Evolutionary conservation across 2,888 invertebrate genomes (phyloP), one percentile per base, ranked within the genome.

Genomic region (Brachyptera putata): DNA sequence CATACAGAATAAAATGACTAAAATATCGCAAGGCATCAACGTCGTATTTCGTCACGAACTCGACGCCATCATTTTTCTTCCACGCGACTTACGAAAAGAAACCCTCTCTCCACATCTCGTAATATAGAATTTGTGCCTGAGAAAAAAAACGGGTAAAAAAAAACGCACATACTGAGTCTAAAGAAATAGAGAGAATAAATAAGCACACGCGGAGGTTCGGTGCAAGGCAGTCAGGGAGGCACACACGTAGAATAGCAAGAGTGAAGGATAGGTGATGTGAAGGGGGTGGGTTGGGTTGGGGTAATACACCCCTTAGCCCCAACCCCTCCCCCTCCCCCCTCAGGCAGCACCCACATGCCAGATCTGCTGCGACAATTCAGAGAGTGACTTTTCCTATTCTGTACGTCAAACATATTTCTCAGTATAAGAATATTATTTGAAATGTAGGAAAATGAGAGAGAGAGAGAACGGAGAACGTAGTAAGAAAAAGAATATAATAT

Each of bases 331-430:
- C 11, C 3, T n/a, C 49, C n/a, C n/a, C n/a, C n/a, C 49, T 49
- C 25, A n/a, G 14, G 3, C 26, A 4, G 1, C 26, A 16, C 26
- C 26, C 26, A 43, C 18, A 14, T 16, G 21, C 18, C 16, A 18
- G 11, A 11, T 11, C 49, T 11, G 49, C 25, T 56, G 60, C 60
- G 56, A 60, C 60, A 56, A 60, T 13, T n/a, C n/a, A n/a, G n/a
- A n/a, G 56, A 60, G 56, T 56, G 60, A 60, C 60, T 60, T 60
- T 48, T 60, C 48, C 49, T 18, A 24, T 21, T 49, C 14, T n/a
- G n/a, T n/a, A 25, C 56, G 60, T 60, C 60, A 60, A 60, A 48
- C 56, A 60, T 60, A 56, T 60, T 56, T 60, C n/a, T n/a, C n/a
- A n/a, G n/a, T 53, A 53, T 24, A 53, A 41, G 41, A 41, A 41